Evolutionary conservation across 2,797 vertebrate genomes (phyloP), one percentile per base, ranked within the genome.

Genomic region (Acanthurus tractus): DNA sequence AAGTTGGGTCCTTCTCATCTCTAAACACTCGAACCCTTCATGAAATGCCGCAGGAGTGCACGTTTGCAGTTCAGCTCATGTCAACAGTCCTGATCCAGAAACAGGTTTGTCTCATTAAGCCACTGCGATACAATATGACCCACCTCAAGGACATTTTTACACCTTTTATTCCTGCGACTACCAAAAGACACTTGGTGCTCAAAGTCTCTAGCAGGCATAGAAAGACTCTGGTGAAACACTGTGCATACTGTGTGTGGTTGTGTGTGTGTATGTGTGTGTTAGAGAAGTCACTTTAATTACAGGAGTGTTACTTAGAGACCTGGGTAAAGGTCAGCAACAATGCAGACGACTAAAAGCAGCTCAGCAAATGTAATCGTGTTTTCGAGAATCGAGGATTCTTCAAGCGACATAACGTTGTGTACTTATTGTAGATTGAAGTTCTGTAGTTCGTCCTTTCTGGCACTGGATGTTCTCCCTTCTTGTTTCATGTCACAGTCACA

Each of bases 101-200:
- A 74, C 82, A 46, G 29, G 77, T 83, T 72, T 44, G 78, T 80
- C 82, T 85, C 86, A 63, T 53, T 6, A 22, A 76, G 80, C 74
- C 76, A 53, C 29, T 75, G 78, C 88, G 88, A 83, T 88, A 90
- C 89, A 77, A 89, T 74, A 58, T 83, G 81, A 86, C 76, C 87
- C 76, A 58, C 61, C 70, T 84, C 85, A 86, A 89, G 83, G 80
- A 84, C 86, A 78, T 57, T 42, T 42, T 61, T 82, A 34, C 29
- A 76, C 36, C 72, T 71, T 48, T 36, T 59, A 20, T 77, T 54
- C 61, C 42, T 63, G 68, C 49, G 4, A 65, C 78, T 72, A 82
- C 52, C 56, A 54, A 8, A 59, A 70, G 67, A 40, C 72, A 69
- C 54, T 81, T 34, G 18, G 53, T 4, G 25, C 44, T 18, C 40